phyloP scores from a whole-genome alignment of 2,113 vertebrate genomes.

The Peromyscus leucopus region DNA sequence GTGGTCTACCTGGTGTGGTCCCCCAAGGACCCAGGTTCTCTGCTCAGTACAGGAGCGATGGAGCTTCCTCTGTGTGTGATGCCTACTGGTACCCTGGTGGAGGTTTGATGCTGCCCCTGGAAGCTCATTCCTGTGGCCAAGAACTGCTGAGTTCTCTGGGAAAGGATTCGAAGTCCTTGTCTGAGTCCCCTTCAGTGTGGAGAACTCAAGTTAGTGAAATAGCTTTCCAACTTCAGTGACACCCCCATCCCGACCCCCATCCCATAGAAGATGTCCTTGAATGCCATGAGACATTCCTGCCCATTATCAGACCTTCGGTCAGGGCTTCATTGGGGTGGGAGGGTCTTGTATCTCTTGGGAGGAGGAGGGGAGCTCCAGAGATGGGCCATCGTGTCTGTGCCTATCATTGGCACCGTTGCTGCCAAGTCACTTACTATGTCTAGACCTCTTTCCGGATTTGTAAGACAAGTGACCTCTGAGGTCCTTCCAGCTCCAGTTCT shows the following conservation, averaged over 20 bases:
- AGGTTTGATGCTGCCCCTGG: neutral
- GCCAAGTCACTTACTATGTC: neutral
- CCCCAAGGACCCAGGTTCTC: neutral
- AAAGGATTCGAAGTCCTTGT: neutral
- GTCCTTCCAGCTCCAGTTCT: neutral
- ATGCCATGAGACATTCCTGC: neutral
- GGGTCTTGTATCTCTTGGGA: neutral
- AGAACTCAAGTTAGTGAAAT: neutral
- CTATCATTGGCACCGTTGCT: neutral
- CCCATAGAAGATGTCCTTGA: neutral
- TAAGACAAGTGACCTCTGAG: neutral
- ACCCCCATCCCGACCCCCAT: neutral
- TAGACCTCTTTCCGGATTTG: constrained; percentile 6
- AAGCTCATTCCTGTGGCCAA: neutral
- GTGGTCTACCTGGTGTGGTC: neutral
- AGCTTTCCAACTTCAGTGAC: neutral
- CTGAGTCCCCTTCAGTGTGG: neutral
- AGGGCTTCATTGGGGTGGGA: neutral
- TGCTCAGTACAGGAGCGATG: neutral
- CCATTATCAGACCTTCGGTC: neutral
- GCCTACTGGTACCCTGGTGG: neutral
- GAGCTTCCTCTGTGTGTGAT: neutral
- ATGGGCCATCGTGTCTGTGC: neutral
- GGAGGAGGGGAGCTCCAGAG: neutral
- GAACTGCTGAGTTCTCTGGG: neutral